phyloP scores from a whole-genome alignment of 2,113 vertebrate species.

The Phoxinus phoxinus region DNA sequence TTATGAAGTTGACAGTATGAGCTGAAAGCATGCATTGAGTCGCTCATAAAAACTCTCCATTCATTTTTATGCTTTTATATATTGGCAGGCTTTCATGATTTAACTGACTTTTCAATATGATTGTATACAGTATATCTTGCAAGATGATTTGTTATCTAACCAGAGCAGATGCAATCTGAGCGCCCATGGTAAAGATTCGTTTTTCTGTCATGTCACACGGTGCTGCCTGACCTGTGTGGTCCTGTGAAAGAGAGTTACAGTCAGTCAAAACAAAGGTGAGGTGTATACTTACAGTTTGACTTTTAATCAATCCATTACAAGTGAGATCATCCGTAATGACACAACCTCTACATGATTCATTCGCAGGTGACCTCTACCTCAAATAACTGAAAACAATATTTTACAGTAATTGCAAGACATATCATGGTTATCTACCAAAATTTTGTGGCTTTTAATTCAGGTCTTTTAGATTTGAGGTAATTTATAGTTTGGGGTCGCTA shows the following conservation, averaged over 20 bases:
- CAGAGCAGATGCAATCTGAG: slow-evolving; percentile 78
- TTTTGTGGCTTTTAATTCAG: background rate
- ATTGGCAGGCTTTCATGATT: background rate
- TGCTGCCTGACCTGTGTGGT: slow-evolving; percentile 24
- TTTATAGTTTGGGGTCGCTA: too few species aligned
- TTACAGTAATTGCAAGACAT: background rate
- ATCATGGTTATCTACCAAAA: background rate
- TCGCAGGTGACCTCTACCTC: background rate
- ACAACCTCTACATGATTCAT: background rate
- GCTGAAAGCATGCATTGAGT: background rate
- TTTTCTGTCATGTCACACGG: slow-evolving; percentile 73
- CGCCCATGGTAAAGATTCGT: slow-evolving; percentile 73
- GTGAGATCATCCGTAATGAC: background rate
- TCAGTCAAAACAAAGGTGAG: background rate
- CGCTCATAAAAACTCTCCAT: background rate
- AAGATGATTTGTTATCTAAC: slow-evolving; percentile 62
- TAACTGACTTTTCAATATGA: background rate
- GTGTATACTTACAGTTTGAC: background rate
- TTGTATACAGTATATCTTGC: background rate
- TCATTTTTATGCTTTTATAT: background rate
- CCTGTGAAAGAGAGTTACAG: slow-evolving; percentile 58
- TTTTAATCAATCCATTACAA: background rate
- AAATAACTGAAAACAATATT: background rate
- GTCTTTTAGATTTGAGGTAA: too few species aligned
- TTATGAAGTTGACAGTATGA: background rate